Evolutionary conservation across 2,797 vertebrate species (phyloP), one percentile per base, ranked within the genome.

Genomic region (Protonibea diacanthus): DNA sequence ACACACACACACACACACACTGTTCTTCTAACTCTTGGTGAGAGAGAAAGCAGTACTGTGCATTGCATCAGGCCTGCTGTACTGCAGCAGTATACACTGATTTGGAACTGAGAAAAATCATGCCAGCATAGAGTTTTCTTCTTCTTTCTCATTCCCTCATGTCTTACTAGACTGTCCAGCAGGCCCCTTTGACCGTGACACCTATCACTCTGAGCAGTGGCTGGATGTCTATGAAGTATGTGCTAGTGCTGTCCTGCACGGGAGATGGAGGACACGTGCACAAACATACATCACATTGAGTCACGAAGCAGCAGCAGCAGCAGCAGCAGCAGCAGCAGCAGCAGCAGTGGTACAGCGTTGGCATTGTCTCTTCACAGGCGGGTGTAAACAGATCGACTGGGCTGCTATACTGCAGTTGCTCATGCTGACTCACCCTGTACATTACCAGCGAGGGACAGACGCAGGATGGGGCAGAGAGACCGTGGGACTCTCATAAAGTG

Each of bases 401-500:
- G 75, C 74, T 1, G 56, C 76, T 83, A 23, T 80, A 66, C 89
- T 89, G 88, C 92, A 84, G 86, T 91, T 83, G 76, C 83, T 89
- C 85, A 76, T 89, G 92, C 93, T 94, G 94, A 95, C 92, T 94
- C 93, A 93, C 89, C 67, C 88, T 77, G 74, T 87, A 86, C 71
- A 75, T 91, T 90, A 88, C 70, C 56, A 84, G 69, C 3, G 18
- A 66, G 76, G 80, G 75, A 60, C 86, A 67, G 80, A 76, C 8
- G 23, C 83, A 80, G 82, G 76, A 73, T 1, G 17, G 66, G 76
- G 40, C 53, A 68, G 58, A 45, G 70, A 83, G 76, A 53, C 52
- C 13, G 17, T 1, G 33, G 81, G 68, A 71, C 6, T 58, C 78
- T 87, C 64, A 75, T 76, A 76, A 78, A 84, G 60, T 49, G 45